Percentiles rank a stretch among this genome's conserved stretches.
Evolutionary conservation across 2,113 vertebrate species (phyloP).

Genomic region (Nicator chloris): DNA sequence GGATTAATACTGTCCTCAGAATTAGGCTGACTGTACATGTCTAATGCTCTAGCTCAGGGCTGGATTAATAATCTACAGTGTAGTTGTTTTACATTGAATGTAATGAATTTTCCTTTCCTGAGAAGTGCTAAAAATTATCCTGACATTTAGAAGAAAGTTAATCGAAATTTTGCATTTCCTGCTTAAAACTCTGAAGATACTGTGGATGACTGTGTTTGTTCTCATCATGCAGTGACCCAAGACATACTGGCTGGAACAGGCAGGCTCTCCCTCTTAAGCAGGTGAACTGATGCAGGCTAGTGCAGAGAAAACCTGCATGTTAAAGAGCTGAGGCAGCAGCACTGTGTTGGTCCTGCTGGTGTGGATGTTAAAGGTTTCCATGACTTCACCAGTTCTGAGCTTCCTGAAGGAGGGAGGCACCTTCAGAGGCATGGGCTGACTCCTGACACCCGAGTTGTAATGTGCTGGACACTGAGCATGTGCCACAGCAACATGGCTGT

Average conservation of each 20-base stretch:
- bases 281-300: not conserved
- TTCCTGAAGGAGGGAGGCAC: not conserved
- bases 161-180: not conserved
- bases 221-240: not conserved
- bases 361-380: not conserved
- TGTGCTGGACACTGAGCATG: accelerated
- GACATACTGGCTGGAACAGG: accelerated
- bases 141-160: not conserved
- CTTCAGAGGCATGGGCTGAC: no score
- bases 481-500: not conserved
- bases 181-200: not conserved
- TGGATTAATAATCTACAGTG: not conserved
- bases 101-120: not conserved
- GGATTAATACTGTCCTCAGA: not conserved
- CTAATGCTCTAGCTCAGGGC: not conserved
- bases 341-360: not conserved
- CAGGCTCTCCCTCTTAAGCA: accelerated
- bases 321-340: not conserved
- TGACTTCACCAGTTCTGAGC: not conserved
- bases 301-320: not conserved
- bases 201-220: not conserved
- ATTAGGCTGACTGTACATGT: not conserved
- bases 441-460: accelerated
- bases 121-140: not conserved
- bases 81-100: not conserved